phyloP scores from a whole-genome alignment of 2,113 vertebrate species.

The Takifugu bimaculatus region DNA sequence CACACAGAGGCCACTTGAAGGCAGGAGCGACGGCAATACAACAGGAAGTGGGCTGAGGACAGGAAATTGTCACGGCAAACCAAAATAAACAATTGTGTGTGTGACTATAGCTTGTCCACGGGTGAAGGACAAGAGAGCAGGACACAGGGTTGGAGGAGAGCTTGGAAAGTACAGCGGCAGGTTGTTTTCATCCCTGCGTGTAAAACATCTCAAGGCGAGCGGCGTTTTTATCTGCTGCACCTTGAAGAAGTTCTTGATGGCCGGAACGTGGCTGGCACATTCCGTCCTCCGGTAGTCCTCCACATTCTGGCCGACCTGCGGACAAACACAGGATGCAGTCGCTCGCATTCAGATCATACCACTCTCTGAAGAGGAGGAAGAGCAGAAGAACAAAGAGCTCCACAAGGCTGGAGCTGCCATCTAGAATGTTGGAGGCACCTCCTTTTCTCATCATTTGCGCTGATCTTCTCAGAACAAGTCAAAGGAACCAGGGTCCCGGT shows the following conservation, averaged over 20 bases:
- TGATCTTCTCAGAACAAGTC: background rate
- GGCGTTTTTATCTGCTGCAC: conserved; percentile 51
- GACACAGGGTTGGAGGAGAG: background rate
- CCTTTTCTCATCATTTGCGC: no score
- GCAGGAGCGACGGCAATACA: conserved; percentile 21
- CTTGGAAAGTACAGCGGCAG: background rate
- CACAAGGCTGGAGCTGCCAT: no score
- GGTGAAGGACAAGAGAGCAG: background rate
- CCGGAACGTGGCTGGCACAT: conserved; percentile 75
- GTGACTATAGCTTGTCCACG: conserved; percentile 56
- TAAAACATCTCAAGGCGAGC: background rate
- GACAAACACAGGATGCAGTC: conserved; percentile 60
- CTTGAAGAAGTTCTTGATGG: conserved; percentile 81
- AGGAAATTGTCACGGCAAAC: conserved; percentile 67
- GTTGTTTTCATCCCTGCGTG: background rate
- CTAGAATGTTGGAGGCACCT: no score
- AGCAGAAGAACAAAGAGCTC: conserved; percentile 10
- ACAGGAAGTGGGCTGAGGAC: conserved; percentile 60
- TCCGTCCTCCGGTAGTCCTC: conserved; percentile 70
- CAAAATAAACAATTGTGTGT: conserved; percentile 49
- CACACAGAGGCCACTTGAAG: conserved; percentile 5
- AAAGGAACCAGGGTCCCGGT: background rate
- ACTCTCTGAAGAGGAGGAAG: conserved; percentile 18
- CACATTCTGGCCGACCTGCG: conserved; percentile 79
- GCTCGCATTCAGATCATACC: conserved; percentile 40